These are phyloP conservation scores for Eubasilissa regina DNA, from an alignment of 1,140 invertebrate species.

Conservation along the genomic window DNA sequence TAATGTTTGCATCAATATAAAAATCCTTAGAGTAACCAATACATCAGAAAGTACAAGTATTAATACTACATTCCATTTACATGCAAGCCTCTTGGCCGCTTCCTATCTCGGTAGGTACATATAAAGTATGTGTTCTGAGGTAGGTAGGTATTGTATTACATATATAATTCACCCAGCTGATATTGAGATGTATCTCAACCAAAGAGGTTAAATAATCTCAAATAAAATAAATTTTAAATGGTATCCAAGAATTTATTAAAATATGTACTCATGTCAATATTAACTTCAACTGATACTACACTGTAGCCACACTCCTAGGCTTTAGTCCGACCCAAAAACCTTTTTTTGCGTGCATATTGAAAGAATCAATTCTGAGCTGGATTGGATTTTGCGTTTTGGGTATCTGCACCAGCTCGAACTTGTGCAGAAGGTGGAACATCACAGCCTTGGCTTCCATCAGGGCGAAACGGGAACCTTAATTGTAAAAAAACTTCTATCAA, in stretches of 20 bases:
- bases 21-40: too few species aligned
- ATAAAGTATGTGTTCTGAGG: too few species aligned
- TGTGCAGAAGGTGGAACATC: too few species aligned
- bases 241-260: not conserved
- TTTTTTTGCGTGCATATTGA: slow-evolving; percentile 42
- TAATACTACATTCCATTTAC: too few species aligned
- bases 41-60: too few species aligned
- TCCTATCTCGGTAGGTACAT: too few species aligned
- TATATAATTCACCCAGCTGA: not conserved
- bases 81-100: too few species aligned
- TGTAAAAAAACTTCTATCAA: too few species aligned
- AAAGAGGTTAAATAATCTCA: not conserved
- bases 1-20: too few species aligned
- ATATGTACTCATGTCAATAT: not conserved
- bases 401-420: slow-evolving; percentile 62
- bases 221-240: not conserved
- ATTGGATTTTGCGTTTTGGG: slow-evolving; percentile 52
- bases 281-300: not conserved
- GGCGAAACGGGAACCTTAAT: slow-evolving; percentile 62
- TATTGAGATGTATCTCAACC: not conserved
- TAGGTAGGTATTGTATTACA: not conserved
- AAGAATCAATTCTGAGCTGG: slow-evolving; percentile 32
- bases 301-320: slow-evolving; percentile 13
- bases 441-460: too few species aligned
- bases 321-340: slow-evolving; percentile 55